Evolutionary conservation across 2,113 vertebrate species (phyloP), one percentile per base, ranked within the genome.

Genomic region (Perca fluviatilis): DNA sequence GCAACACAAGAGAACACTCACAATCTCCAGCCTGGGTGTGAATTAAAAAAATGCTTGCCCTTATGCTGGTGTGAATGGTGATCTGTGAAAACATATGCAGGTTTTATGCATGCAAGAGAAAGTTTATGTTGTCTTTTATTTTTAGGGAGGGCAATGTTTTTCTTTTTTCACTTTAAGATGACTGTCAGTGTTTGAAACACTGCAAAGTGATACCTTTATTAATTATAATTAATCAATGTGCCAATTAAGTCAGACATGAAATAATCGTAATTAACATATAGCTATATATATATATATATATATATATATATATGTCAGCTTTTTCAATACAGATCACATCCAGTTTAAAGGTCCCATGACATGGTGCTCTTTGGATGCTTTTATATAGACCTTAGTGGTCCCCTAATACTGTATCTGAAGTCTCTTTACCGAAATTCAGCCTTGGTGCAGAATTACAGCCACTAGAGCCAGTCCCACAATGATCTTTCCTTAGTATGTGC

Each of bases 11-110:
- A 88, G 60, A 82, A 27, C 56, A 56, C 62, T 82, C 86, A 47
- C 87, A 36, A 57, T 73, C 86, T 78, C 57, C 73, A 74, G 53
- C 87, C 69, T 47, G 73, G 70, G 78, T 87, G 89, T 84, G 84
- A 91, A 83, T 78, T 79, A 77, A 80, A 85, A 84, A 82, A 53
- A 74, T 69, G 53, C 71, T 78, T 76, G 46, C 57, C 74, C 79
- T 84, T 80, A 74, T 84, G 50, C 19, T 46, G 36, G 69, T 85
- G 85, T 86, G 68, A 82, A 70, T 40, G 51, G 54, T 57, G 62
- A 80, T 67, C 27, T 73, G 58, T 77, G 51, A 82, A 74, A 74
- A 68, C 27, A 80, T 16, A 60, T 64, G 69, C 75, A 77, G 19
- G 27, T 36, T 76, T 70, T 13, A 80, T 76, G 74, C 64, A 73